Base-by-base conservation (phyloP, 2,113 vertebrate species). In the Cygnus buccinator region DNA sequence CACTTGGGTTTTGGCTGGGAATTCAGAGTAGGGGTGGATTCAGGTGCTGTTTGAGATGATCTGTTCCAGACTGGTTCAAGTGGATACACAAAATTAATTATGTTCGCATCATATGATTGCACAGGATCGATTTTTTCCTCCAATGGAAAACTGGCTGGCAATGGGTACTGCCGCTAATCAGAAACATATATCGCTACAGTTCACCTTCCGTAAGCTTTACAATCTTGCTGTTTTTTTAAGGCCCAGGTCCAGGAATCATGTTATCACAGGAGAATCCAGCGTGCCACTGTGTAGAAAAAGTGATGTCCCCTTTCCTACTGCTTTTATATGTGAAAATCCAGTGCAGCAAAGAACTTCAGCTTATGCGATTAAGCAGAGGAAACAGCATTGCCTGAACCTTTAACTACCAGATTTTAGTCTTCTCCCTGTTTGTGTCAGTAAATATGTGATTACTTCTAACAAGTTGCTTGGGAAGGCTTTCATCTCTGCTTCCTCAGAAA, bases 71-170 rank as follows among this genome's bases (percentile, higher is more conserved):
- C 75, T 89, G 83, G 59, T 77, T 92, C 58, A 74, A 95, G 52
- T 52, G 52, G 41, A 87, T 87, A 93, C 95, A 96, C 62, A 92
- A 89, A 94, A 95, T 78, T 87, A 90, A 92, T 94, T 92, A 92
- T 26, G 74, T 63, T 92, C 61, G 72, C 52, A 90, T 81, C 80
- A 75, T 65, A 61, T 28, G 70, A 90, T 58, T 57, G 61, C 68
- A 93, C 57, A 82, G 73, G 65, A 96, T 67, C 83, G 85, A 83
- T 80, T 90, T 96, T 76, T 58, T 55, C 41, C 73, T 93, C 39
- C 70, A 72, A 14, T 68, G 76, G 61, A 92, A 93, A 95, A 78
- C 61, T 54, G 76, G 23, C 22, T 44, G 2, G 5, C 57, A 81
- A 8, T 2, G 5, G 23, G 44, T 68, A 80, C 39, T 77, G 59